phyloP scores from a whole-genome alignment of 2,888 invertebrate genomes.

The Mayetiola destructor region DNA sequence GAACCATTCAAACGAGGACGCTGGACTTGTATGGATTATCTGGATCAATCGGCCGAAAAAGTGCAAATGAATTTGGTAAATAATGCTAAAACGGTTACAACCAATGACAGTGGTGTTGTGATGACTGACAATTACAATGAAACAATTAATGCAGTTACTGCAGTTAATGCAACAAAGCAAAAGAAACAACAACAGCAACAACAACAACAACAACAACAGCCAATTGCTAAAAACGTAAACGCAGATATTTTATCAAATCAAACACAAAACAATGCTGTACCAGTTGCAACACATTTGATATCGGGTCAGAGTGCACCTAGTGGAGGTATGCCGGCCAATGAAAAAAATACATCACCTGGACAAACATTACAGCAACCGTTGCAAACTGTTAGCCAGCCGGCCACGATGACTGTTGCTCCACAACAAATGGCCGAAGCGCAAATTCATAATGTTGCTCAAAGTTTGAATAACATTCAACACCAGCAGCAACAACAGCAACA shows the following conservation, averaged over 20 bases:
- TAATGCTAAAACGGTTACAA: slow-evolving; percentile 24
- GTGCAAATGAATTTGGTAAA: slow-evolving; percentile 15
- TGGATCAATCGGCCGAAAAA: slow-evolving; percentile 60
- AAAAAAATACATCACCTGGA: slow-evolving; percentile 23
- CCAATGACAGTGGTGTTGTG: slow-evolving; percentile 21
- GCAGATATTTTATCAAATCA: slow-evolving; percentile 10
- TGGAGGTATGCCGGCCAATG: slow-evolving; percentile 15
- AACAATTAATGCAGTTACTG: slow-evolving; percentile 22
- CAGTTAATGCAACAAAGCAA: slow-evolving; percentile 18
- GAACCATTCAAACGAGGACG: slow-evolving; percentile 83
- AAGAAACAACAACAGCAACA: slow-evolving; percentile 7
- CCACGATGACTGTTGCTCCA: no score
- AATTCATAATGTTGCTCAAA: no score
- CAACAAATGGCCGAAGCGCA: no score
- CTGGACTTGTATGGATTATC: slow-evolving; percentile 90
- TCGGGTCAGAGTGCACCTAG: slow-evolving; percentile 14
- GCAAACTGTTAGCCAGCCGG: not conserved
- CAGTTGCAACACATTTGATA: slow-evolving; percentile 3
- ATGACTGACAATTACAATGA: slow-evolving; percentile 22
- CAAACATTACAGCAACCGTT: slow-evolving; percentile 23
- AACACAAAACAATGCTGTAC: not conserved
- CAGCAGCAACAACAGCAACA: slow-evolving; percentile 16
- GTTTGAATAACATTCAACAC: no score
- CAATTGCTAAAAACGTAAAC: slow-evolving; percentile 12
- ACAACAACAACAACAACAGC: not conserved